A percentile compares a stretch with the other conserved stretches of the same genome.
Evolutionary conservation across 2,113 vertebrate species (phyloP).

Genomic region (Otus sunia): DNA sequence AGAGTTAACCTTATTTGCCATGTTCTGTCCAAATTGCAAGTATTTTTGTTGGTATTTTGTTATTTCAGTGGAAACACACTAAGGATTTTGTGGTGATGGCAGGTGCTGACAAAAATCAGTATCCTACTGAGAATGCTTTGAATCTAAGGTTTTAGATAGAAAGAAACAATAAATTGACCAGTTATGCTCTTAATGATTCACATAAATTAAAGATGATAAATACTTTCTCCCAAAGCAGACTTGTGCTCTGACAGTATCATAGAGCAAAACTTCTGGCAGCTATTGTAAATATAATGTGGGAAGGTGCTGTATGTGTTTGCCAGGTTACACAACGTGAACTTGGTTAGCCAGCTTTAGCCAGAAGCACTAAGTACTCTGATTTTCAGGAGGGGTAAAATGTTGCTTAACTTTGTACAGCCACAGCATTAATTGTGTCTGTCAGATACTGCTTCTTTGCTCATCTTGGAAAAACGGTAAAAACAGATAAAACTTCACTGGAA

Average conservation of each 20-base stretch:
- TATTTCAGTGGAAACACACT: not conserved
- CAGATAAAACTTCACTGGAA: not conserved
- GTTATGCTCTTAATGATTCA: not conserved
- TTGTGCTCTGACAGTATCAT: not conserved
- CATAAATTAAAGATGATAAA: not conserved
- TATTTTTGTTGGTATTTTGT: not conserved
- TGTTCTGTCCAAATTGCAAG: not conserved
- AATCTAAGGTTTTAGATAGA: not conserved
- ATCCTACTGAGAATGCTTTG: not conserved
- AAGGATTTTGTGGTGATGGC: not conserved
- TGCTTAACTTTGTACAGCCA: not conserved
- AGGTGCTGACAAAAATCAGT: not conserved
- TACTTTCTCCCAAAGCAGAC: not conserved
- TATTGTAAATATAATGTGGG: not conserved
- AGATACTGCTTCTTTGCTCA: not conserved
- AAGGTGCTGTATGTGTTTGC: not conserved
- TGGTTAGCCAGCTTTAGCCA: not conserved
- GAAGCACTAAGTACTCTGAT: not conserved
- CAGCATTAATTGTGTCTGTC: not conserved
- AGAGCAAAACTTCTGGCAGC: not conserved
- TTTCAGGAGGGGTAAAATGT: not conserved
- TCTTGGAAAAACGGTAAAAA: not conserved
- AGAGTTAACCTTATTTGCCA: not conserved
- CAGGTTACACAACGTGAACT: not conserved
- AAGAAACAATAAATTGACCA: not conserved